Evolutionary conservation across 2,113 vertebrate species (phyloP), one percentile per base, ranked within the genome.

Genomic region (Oryzias javanicus): DNA sequence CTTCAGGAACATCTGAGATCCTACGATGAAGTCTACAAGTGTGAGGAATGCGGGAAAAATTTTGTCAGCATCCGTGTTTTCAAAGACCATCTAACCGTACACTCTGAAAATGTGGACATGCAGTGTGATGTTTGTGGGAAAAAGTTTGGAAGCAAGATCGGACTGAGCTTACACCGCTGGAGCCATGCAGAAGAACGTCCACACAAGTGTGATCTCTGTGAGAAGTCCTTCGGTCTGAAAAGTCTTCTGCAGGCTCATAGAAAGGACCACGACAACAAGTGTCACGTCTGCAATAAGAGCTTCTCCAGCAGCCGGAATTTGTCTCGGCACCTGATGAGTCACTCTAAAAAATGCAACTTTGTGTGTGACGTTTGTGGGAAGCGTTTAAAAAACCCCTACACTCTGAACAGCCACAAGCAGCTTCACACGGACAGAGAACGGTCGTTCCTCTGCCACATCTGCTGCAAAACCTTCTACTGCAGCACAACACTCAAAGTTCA

Each of bases 301-400:
- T 6, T 85, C 3, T 42, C 14, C 5, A 51, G 71, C 64, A 48
- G 49, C 24, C 56, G 69, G 0, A 57, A 63, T 0, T 5, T 85
- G 3, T 24, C 40, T 0, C 60, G 62, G 1, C 83, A 85, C 72
- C 60, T 57, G 42, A 4, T 47, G 3, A 74, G 57, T 0, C 83
- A 85, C 42, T 60, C 66, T 0, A 72, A 20, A 0, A 69, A 85
- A 18, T 24, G 67, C 0, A 65, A 56, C 0, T 44, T 63, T 42
- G 27, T 22, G 55, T 85, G 80, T 3, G 48, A 66, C 3, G 16
- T 76, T 1, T 85, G 83, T 14, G 83, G 72, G 50, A 85, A 78
- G 22, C 56, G 67, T 0, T 80, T 85, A 49, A 74, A 73, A 14
- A 47, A 54, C 0, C 4, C 3, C 0, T 4, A 17, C 2, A 19